Evolutionary conservation across 2,888 invertebrate species (phyloP).

Genomic region (Sturmia bella): DNA sequence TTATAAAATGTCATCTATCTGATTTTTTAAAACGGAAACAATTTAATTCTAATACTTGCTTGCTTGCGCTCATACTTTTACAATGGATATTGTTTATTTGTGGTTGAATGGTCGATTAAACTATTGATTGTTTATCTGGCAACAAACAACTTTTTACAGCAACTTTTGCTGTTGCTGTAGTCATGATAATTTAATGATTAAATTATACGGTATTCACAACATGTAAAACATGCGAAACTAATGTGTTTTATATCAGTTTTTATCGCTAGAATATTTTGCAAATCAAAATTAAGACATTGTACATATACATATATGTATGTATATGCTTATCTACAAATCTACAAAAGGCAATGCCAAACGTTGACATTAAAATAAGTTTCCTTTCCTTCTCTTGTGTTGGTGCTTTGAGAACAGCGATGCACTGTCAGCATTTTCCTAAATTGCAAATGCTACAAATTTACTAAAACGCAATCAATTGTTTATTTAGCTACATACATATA

Average conservation of each 20-base stretch:
- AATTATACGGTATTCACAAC: constrained; percentile 50
- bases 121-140: constrained; percentile 57
- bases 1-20: background rate
- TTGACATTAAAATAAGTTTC: constrained; percentile 8
- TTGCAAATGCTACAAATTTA: background rate
- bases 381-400: background rate
- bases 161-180: constrained; percentile 15
- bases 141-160: constrained; percentile 20
- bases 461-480: background rate
- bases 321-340: background rate
- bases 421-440: constrained; percentile 38
- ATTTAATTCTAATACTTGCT: constrained; percentile 51
- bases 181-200: constrained; percentile 42
- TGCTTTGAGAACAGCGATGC: constrained; percentile 8
- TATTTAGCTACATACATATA: background rate
- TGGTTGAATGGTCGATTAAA: constrained; percentile 61
- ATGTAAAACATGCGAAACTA: constrained; percentile 62
- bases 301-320: too few relatives aligned
- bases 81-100: constrained; percentile 33
- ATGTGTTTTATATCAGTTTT: constrained; percentile 48
- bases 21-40: constrained; percentile 60
- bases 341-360: constrained; percentile 31
- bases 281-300: constrained; percentile 20
- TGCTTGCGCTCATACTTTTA: constrained; percentile 6
- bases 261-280: constrained; percentile 23